Conservation (phyloP, 1,140 invertebrate species). For the Heliconius melpomene region DNA sequence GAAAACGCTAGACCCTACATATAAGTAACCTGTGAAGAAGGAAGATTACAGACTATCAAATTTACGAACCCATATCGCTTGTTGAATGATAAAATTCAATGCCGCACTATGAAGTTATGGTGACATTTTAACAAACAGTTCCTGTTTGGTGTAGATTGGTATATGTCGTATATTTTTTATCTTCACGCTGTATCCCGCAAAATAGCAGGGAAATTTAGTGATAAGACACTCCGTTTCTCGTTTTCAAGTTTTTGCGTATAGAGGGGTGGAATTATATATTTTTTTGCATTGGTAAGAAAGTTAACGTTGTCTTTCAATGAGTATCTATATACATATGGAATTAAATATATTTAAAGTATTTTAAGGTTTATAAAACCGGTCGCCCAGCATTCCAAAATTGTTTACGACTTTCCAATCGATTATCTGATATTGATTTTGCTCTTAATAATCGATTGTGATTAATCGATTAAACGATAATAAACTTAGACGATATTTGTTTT, state of each 20-base stretch:
- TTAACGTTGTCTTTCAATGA: too few species aligned
- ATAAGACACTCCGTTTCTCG: too few species aligned
- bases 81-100: not conserved
- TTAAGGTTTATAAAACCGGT: conserved; percentile 26
- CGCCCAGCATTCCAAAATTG: conserved; percentile 34
- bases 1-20: not conserved
- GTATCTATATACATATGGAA: too few species aligned
- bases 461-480: too few species aligned
- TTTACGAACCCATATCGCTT: conserved; percentile 9
- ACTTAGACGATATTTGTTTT: too few species aligned
- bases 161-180: not conserved
- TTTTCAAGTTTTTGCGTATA: too few species aligned
- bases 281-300: too few species aligned
- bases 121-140: not conserved
- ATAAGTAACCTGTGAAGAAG: not conserved
- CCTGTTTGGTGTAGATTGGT: not conserved
- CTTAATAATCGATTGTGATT: not conserved
- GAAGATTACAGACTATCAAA: not conserved
- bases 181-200: too few species aligned
- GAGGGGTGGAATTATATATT: too few species aligned
- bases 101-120: not conserved
- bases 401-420: conserved; percentile 33
- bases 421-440: not conserved
- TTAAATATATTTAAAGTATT: too few species aligned
- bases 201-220: too few species aligned